phyloP scores from a whole-genome alignment of 1,140 invertebrate species.

The Heliconius congener region DNA sequence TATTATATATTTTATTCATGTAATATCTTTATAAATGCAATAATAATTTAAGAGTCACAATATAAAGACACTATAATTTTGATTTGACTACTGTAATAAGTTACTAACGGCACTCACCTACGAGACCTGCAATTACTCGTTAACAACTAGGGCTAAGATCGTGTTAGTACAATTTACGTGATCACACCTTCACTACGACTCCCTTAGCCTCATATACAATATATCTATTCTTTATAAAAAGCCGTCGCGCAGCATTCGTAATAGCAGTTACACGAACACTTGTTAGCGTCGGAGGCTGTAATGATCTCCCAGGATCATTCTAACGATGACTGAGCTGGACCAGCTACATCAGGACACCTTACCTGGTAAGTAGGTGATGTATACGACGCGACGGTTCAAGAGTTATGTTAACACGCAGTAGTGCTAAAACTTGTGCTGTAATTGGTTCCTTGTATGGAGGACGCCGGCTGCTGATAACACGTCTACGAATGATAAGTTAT shows the following conservation, averaged over 20 bases:
- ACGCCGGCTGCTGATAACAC: neutral
- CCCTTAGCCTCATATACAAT: neutral
- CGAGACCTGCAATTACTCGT: neutral
- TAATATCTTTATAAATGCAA: neutral
- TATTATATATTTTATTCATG: no score
- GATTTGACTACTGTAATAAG: neutral
- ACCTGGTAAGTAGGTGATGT: neutral
- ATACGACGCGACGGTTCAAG: neutral
- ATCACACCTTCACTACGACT: neutral
- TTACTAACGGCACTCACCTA: neutral
- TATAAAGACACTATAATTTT: neutral
- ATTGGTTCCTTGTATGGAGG: neutral
- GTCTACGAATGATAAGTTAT: neutral
- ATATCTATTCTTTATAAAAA: neutral
- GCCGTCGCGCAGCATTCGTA: neutral
- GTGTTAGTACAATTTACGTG: slow-evolving; percentile 9
- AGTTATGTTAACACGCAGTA: neutral
- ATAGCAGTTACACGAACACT: neutral
- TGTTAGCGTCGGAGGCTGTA: neutral
- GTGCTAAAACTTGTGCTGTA: neutral
- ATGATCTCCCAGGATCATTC: neutral
- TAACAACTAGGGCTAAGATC: neutral
- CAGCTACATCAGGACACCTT: neutral
- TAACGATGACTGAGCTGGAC: neutral
- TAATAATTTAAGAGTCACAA: neutral